phyloP scores from a whole-genome alignment of 2,888 invertebrate genomes.

The Eupithecia exiguata region DNA sequence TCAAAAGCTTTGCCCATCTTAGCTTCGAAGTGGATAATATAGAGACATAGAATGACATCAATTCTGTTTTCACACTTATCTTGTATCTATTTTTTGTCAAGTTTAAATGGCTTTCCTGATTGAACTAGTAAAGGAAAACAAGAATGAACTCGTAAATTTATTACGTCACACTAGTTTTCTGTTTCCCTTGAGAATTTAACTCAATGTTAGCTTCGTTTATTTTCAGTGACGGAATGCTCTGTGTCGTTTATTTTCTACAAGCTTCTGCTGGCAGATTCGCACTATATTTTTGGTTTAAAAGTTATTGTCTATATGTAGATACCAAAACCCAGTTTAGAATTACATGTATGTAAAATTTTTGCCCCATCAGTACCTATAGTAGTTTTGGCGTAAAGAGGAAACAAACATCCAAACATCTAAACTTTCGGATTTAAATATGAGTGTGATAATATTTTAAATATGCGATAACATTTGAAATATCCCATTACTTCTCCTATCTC shows the following conservation, averaged over 20 bases:
- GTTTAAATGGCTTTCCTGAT: too few relatives aligned
- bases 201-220: neutral
- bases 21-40: too few relatives aligned
- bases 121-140: neutral
- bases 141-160: neutral
- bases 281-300: neutral
- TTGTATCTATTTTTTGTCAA: too few relatives aligned
- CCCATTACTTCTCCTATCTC: constrained; percentile 1
- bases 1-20: too few relatives aligned
- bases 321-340: neutral
- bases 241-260: neutral
- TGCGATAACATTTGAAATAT: neutral
- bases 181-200: neutral
- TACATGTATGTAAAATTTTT: neutral
- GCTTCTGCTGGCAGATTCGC: neutral
- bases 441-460: neutral
- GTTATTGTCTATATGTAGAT: neutral
- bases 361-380: neutral
- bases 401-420: neutral
- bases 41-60: too few relatives aligned
- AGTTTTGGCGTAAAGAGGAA: neutral
- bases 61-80: too few relatives aligned
- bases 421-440: neutral
- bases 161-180: neutral
- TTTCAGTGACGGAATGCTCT: neutral